A percentile compares a stretch with the other conserved stretches of the same genome.
Conservation (phyloP, 1,140 invertebrate species). For the Ctenoplectra terminalis region DNA sequence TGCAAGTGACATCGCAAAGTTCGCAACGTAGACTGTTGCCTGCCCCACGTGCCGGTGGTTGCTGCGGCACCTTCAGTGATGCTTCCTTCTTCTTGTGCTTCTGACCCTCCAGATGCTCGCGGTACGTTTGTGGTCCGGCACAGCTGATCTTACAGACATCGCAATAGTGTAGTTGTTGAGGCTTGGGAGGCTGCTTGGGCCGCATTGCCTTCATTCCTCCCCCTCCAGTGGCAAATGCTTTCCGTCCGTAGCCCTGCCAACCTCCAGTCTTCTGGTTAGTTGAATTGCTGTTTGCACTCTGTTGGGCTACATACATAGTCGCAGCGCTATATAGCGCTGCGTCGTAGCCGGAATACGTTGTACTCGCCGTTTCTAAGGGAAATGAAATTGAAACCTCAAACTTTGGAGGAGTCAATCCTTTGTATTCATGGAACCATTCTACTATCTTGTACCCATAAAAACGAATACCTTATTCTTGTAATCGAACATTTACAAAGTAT, state of each 20-base stretch:
- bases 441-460: constrained; percentile 32
- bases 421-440: constrained; percentile 51
- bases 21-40: constrained; percentile 92
- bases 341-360: constrained; percentile 92
- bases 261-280: constrained; percentile 85
- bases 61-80: constrained; percentile 89
- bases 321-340: constrained; percentile 96
- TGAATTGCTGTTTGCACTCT: constrained; percentile 86
- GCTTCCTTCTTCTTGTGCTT: constrained; percentile 99
- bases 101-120: constrained; percentile 98
- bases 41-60: constrained; percentile 82
- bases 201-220: constrained; percentile 86
- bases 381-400: constrained; percentile 82
- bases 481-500: constrained; percentile 5
- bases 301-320: constrained; percentile 95
- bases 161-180: constrained; percentile 96
- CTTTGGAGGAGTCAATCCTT: constrained; percentile 73
- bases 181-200: constrained; percentile 92
- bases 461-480: constrained; percentile 28
- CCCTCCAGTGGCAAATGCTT: constrained; percentile 85
- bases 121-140: constrained; percentile 97
- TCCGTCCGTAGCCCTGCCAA: constrained; percentile 89
- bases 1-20: constrained; percentile 98
- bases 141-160: constrained; percentile 99
- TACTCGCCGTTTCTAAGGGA: constrained; percentile 82